phyloP scores from a whole-genome alignment of 1,140 invertebrate genomes.

The Drosophila serrata region DNA sequence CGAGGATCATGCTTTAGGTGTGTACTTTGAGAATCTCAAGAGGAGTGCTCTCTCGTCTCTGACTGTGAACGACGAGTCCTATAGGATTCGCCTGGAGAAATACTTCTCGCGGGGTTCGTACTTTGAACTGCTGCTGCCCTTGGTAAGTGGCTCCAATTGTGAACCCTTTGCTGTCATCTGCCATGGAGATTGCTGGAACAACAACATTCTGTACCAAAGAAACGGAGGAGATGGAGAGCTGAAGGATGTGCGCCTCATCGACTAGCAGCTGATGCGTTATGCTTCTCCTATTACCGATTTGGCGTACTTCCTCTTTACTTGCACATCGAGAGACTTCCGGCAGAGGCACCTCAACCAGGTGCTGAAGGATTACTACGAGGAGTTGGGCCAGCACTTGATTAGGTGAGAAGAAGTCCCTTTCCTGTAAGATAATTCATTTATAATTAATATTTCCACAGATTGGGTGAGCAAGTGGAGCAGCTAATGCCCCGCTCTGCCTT shows the following conservation, averaged over 20 bases:
- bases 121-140: constrained; percentile 46
- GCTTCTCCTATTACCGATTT: constrained; percentile 88
- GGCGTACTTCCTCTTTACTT: constrained; percentile 87
- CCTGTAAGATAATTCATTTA: not conserved
- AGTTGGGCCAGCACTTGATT: constrained; percentile 80
- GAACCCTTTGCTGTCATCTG: constrained; percentile 85
- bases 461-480: constrained; percentile 82
- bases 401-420: constrained; percentile 28
- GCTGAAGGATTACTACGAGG: constrained; percentile 87
- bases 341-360: constrained; percentile 85
- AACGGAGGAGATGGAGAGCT: constrained; percentile 20
- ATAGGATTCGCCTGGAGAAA: constrained; percentile 39
- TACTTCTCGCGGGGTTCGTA: constrained; percentile 52
- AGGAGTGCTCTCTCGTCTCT: constrained; percentile 51
- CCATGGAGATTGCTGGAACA: constrained; percentile 87
- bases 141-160: constrained; percentile 48
- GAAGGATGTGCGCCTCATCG: constrained; percentile 85
- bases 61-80: constrained; percentile 12
- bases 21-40: constrained; percentile 69
- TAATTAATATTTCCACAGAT: constrained; percentile 67
- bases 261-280: constrained; percentile 87
- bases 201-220: constrained; percentile 86
- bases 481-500: constrained; percentile 86
- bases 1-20: constrained; percentile 44
- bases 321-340: constrained; percentile 86